Base-by-base conservation (phyloP, 2,797 vertebrate genomes). In the Galagoides demidoff region DNA sequence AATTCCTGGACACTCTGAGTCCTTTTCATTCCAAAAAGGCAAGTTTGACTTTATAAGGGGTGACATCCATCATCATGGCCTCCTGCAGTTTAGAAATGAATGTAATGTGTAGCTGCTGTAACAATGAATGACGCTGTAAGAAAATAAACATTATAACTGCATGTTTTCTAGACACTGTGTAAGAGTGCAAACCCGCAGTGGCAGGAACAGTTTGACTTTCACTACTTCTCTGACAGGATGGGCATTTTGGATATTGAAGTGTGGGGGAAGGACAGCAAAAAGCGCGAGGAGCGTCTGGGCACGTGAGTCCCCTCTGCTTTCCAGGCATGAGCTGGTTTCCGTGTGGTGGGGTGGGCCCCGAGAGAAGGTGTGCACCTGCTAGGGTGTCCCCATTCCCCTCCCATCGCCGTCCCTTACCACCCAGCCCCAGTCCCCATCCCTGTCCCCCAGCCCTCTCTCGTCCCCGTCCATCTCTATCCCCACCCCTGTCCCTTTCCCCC, bases 171-270 rank as follows among this genome's bases (percentile, higher is more conserved):
- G 99, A 99, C 99, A 98, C 98, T 99, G 97, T 99, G 99, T 99
- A 99, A 99, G 98, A 99, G 99, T 98, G 98, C 99, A 98, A 99
- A 99, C 98, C 99, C 99, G 96, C 99, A 99, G 98, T 99, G 99
- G 99, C 99, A 99, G 98, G 99, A 99, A 98, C 99, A 98, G 98
- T 99, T 99, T 98, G 99, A 99, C 98, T 99, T 99, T 99, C 99
- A 99, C 99, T 99, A 99, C 98, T 99, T 99, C 98, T 99, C 99
- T 98, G 99, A 99, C 98, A 99, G 99, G 98, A 99, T 99, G 98
- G 99, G 99, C 97, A 98, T 99, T 92, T 99, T 99, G 98, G 99
- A 99, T 98, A 99, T 99, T 97, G 99, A 99, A 98, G 98, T 99
- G 95, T 99, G 98, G 98, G 99, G 98, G 97, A 99, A 99, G 98